Evolutionary conservation across 2,797 vertebrate species (phyloP).

Genomic region (Phalanger gymnotis): DNA sequence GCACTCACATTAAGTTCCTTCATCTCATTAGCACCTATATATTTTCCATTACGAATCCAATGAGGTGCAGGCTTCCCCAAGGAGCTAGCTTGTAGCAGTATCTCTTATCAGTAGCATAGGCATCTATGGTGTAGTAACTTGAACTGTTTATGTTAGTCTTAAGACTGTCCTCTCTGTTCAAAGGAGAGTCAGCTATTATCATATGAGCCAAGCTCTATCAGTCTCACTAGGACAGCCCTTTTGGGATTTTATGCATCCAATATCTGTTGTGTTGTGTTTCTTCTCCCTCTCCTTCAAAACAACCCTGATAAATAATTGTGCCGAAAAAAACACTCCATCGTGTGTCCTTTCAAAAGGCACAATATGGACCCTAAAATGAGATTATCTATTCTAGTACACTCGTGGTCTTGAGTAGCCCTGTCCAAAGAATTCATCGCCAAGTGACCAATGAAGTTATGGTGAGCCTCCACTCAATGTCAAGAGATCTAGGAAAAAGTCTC

Average conservation of each 20-base stretch:
- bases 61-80: conserved; percentile 10
- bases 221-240: background rate
- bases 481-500: background rate
- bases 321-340: background rate
- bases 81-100: conserved; percentile 15
- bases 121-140: background rate
- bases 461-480: background rate
- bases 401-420: background rate
- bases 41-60: conserved; percentile 11
- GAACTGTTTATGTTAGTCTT: background rate
- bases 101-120: background rate
- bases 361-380: background rate
- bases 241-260: background rate
- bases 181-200: background rate
- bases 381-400: background rate
- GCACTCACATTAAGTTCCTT: conserved; percentile 2
- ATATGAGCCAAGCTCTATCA: background rate
- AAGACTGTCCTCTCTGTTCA: conserved; percentile 15
- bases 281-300: background rate
- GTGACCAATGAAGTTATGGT: background rate
- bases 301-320: background rate
- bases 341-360: background rate
- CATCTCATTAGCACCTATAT: background rate
- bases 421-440: background rate
- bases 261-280: background rate